Percentiles rank a stretch among this genome's conserved stretches.
phyloP scores from a whole-genome alignment of 2,113 vertebrate species.

The pig (Sus scrofa) region DNA sequence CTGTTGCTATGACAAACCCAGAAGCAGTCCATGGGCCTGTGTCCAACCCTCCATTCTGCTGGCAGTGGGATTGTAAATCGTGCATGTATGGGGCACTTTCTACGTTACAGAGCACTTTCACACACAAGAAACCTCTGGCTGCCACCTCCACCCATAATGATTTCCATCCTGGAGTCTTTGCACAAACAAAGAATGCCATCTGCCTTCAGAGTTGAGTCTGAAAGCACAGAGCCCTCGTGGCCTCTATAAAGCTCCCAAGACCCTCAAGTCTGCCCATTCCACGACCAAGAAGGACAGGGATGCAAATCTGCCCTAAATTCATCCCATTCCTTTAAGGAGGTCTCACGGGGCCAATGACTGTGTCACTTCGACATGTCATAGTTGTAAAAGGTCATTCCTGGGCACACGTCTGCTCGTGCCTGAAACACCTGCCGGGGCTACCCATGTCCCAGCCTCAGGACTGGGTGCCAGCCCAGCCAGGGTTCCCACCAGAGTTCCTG shows the following conservation, averaged over 20 bases:
- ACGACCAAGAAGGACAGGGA: neutral
- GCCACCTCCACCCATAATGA: accelerated
- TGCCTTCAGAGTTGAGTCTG: neutral
- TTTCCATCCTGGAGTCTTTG: neutral
- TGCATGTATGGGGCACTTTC: accelerated
- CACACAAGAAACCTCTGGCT: neutral
- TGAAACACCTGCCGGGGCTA: too few species aligned
- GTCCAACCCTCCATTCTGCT: accelerated
- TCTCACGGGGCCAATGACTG: accelerated
- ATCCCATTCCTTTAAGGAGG: accelerated
- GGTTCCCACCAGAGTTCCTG: neutral
- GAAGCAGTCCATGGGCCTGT: neutral
- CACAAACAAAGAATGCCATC: accelerated
- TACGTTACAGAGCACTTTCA: neutral
- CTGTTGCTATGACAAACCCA: neutral
- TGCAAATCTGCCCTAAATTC: accelerated
- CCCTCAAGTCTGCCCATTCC: accelerated
- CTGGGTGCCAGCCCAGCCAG: neutral
- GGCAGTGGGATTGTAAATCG: neutral
- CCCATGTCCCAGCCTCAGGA: neutral
- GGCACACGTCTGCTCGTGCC: neutral
- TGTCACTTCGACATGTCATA: accelerated
- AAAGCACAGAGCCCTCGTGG: neutral
- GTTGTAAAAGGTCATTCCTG: neutral
- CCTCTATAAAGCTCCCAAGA: neutral